A percentile compares a stretch with the other conserved stretches of the same genome.
Conservation (phyloP, 1,140 invertebrate species). For the Sycophila sp. region DNA sequence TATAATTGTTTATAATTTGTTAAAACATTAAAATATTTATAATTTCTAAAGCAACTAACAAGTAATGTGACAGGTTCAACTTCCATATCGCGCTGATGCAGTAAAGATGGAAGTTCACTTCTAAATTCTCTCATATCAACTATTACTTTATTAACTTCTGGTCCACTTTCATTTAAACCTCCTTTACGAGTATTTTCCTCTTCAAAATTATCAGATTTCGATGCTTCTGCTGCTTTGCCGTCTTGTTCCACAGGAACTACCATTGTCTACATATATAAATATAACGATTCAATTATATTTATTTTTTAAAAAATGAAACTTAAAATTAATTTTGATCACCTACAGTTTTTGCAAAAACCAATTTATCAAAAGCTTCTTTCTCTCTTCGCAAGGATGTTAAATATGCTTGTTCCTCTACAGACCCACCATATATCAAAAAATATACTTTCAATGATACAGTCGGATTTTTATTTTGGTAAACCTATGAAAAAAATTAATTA, state of each 20-base stretch:
- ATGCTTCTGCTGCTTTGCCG: conserved; percentile 79
- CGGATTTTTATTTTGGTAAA: conserved; percentile 74
- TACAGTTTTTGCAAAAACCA: conserved; percentile 92
- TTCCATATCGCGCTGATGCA: conserved; percentile 93
- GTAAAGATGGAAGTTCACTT: conserved; percentile 92
- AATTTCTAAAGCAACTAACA: conserved; percentile 63
- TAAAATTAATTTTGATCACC: conserved; percentile 51
- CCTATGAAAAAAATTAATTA: conserved; percentile 67
- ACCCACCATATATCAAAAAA: conserved; percentile 88
- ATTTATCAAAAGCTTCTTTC: conserved; percentile 92
- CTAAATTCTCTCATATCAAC: conserved; percentile 99
- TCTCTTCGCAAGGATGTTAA: conserved; percentile 88
- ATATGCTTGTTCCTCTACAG: conserved; percentile 96
- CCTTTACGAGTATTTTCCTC: conserved; percentile 73
- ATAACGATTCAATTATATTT: background rate
- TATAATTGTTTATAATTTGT: conserved; percentile 8
- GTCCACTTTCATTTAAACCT: conserved; percentile 56
- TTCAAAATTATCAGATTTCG: conserved; percentile 66
- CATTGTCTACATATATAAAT: conserved; percentile 76
- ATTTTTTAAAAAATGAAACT: background rate
- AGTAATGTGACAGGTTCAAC: conserved; percentile 92
- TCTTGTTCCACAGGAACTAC: conserved; percentile 92
- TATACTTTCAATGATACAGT: conserved; percentile 78
- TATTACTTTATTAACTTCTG: conserved; percentile 76
- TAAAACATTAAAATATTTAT: background rate